Percentiles rank a stretch among this genome's conserved stretches.
These are phyloP conservation scores for Holothuria leucospilota DNA, from an alignment of 53 echinoderm and acorn worm genomes.

Conservation along the genomic window DNA sequence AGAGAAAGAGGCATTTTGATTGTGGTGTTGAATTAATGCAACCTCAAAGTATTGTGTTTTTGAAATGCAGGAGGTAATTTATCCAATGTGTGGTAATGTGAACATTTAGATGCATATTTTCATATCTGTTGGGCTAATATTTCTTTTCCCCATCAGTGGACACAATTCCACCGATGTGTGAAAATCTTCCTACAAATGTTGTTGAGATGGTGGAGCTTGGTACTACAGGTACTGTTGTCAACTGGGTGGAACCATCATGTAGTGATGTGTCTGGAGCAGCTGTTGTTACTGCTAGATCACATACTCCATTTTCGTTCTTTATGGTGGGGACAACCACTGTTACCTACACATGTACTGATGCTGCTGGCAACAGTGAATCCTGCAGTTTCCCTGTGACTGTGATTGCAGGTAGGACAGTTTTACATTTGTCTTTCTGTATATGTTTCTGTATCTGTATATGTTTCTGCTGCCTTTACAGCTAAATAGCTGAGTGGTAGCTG, in stretches of 20 bases:
- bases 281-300: slow-evolving; percentile 33
- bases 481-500: too few relatives aligned
- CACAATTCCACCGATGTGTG: slow-evolving; percentile 4
- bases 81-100: too few relatives aligned
- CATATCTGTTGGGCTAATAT: not conserved
- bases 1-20: too few relatives aligned
- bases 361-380: slow-evolving; percentile 39
- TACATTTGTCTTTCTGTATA: too few relatives aligned
- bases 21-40: too few relatives aligned
- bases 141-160: not conserved
- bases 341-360: slow-evolving; percentile 61
- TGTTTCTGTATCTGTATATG: too few relatives aligned
- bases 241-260: slow-evolving; percentile 59
- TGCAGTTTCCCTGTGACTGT: slow-evolving; percentile 54
- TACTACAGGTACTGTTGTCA: not conserved
- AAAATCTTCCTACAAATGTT: not conserved
- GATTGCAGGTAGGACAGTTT: slow-evolving; percentile 9
- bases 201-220: slow-evolving; percentile 49
- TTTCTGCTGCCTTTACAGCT: too few relatives aligned
- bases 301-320: slow-evolving; percentile 53
- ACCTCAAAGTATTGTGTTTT: too few relatives aligned
- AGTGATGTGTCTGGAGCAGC: slow-evolving; percentile 53
- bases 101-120: not conserved
- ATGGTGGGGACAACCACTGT: slow-evolving; percentile 62
- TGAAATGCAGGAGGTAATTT: too few relatives aligned